Conservation (phyloP, 2,113 vertebrate species). For the Haemorhous mexicanus region DNA sequence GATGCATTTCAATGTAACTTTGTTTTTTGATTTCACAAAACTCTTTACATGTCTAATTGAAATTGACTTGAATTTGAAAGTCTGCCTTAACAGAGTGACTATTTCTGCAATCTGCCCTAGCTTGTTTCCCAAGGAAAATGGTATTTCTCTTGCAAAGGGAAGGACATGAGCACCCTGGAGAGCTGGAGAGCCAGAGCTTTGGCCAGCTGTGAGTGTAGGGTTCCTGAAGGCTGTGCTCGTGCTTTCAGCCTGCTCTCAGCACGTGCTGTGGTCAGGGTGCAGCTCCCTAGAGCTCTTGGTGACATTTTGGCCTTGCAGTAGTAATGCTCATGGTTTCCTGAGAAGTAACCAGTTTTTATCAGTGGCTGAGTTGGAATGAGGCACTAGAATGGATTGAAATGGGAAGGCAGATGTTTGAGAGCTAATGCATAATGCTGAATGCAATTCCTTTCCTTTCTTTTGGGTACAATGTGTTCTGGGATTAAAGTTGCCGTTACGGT, state of each 20-base stretch:
- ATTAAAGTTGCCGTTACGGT: neutral
- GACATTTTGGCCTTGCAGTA: neutral
- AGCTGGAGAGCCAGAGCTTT: neutral
- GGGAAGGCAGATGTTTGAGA: neutral
- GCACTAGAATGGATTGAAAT: conserved; percentile 1
- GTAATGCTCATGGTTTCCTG: neutral
- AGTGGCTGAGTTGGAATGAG: neutral
- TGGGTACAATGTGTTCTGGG: neutral
- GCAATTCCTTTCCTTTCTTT: neutral
- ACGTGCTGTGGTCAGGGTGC: neutral
- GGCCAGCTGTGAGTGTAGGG: neutral
- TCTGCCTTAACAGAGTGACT: neutral
- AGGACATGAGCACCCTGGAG: accelerated
- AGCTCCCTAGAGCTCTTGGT: neutral
- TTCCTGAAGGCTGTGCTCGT: neutral
- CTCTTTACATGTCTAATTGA: conserved; percentile 15
- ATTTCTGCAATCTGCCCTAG: neutral
- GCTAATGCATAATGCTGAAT: neutral
- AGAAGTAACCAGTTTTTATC: neutral
- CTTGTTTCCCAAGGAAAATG: neutral
- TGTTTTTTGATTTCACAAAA: conserved; percentile 5
- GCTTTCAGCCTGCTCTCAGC: accelerated
- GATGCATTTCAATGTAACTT: neutral
- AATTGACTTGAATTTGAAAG: conserved; percentile 18
- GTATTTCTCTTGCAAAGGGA: neutral